These are phyloP conservation scores for Caenorhabditis virilis DNA, from an alignment of 2,888 invertebrate species.

Conservation along the genomic window DNA sequence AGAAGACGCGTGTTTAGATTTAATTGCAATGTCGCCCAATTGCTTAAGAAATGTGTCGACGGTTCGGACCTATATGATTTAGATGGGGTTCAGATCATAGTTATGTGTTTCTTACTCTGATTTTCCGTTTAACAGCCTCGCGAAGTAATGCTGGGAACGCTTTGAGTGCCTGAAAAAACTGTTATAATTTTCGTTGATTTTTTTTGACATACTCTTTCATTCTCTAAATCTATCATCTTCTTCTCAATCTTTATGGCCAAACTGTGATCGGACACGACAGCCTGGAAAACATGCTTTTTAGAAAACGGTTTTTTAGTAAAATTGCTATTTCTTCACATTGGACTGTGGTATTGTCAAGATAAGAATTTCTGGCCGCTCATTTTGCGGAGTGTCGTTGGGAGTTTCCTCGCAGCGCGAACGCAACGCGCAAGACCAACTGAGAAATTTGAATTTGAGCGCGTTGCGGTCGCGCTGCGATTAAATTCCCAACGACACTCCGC, in stretches of 20 bases:
- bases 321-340: not conserved
- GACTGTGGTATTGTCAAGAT: too few relatives aligned
- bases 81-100: not conserved
- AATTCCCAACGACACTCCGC: too few relatives aligned
- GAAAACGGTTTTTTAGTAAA: not conserved
- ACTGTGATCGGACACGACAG: slow-evolving; percentile 24
- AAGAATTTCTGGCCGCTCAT: too few relatives aligned
- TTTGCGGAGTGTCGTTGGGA: too few relatives aligned
- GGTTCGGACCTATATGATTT: slow-evolving; percentile 18
- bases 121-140: slow-evolving; percentile 13
- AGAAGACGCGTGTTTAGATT: slow-evolving; percentile 8
- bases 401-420: too few relatives aligned
- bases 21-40: not conserved
- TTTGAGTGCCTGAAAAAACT: slow-evolving; percentile 9
- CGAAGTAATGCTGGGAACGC: slow-evolving; percentile 19
- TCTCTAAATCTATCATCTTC: slow-evolving; percentile 1
- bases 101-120: slow-evolving; percentile 5
- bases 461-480: too few relatives aligned
- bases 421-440: too few relatives aligned
- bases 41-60: slow-evolving; percentile 14
- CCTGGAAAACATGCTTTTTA: not conserved
- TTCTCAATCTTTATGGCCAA: slow-evolving; percentile 4
- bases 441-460: too few relatives aligned
- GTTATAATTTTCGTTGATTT: not conserved
- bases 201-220: not conserved